phyloP scores from a whole-genome alignment of 1,140 invertebrate species.

The Eumeta japonica region DNA sequence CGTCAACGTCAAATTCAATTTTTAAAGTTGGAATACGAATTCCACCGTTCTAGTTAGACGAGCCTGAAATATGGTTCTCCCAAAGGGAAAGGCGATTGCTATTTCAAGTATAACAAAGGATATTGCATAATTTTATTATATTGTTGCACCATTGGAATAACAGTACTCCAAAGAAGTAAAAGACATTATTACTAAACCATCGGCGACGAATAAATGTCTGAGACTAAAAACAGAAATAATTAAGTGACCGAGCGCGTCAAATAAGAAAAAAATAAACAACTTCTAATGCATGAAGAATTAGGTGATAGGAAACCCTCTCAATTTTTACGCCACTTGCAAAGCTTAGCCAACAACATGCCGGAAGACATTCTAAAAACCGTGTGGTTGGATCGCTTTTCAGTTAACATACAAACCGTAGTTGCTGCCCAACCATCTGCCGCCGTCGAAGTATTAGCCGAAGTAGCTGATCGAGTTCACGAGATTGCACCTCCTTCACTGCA shows the following conservation, averaged over 20 bases:
- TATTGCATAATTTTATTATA: constrained; percentile 17
- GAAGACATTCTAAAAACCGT: constrained; percentile 13
- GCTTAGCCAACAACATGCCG: constrained; percentile 13
- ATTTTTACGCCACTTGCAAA: constrained; percentile 13
- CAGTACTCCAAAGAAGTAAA: constrained; percentile 9
- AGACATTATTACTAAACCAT: too few relatives aligned
- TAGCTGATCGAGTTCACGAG: too few relatives aligned
- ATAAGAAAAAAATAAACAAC: constrained; percentile 8
- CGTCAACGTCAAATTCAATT: too few relatives aligned
- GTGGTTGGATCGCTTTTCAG: constrained; percentile 9
- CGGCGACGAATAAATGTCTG: too few relatives aligned
- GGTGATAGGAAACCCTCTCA: constrained; percentile 18
- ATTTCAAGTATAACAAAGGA: constrained; percentile 14
- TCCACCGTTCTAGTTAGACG: too few relatives aligned
- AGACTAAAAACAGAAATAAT: too few relatives aligned
- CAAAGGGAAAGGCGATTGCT: constrained; percentile 13
- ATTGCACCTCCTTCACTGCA: too few relatives aligned
- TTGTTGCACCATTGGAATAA: constrained; percentile 7
- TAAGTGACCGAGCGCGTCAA: constrained; percentile 4
- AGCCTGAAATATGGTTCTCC: constrained; percentile 17
- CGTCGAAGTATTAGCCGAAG: too few relatives aligned
- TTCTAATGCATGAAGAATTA: constrained; percentile 9
- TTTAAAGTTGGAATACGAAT: too few relatives aligned
- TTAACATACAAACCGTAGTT: constrained; percentile 5
- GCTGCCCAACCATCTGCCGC: too few relatives aligned